Percentiles rank a stretch among this genome's conserved stretches.
Evolutionary conservation across 1,140 invertebrate genomes (phyloP).

Genomic region (Caenorhabditis inopinata): DNA sequence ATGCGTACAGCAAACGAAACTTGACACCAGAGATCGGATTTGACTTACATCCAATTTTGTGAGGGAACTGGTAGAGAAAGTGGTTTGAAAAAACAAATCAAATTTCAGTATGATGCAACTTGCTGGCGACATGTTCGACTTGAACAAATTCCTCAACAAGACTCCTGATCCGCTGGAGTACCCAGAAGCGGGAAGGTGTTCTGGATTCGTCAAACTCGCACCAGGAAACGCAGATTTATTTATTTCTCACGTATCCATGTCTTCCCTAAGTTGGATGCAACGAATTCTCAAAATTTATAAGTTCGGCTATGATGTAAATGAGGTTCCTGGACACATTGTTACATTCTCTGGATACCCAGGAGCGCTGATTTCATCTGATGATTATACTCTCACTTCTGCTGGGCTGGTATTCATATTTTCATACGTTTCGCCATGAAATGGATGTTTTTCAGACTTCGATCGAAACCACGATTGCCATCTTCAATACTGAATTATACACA

Average conservation of each 20-base stretch:
- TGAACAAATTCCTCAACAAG: constrained; percentile 60
- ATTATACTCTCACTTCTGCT: constrained; percentile 77
- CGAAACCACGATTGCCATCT: constrained; percentile 78
- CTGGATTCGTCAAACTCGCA: constrained; percentile 60
- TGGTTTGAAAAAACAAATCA: neutral
- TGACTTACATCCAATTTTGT: constrained; percentile 55
- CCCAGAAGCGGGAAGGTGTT: constrained; percentile 61
- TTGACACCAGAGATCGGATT: constrained; percentile 54
- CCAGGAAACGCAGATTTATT: constrained; percentile 60
- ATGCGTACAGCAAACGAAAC: constrained; percentile 47
- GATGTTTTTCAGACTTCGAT: constrained; percentile 66
- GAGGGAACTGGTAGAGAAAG: neutral
- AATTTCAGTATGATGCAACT: constrained; percentile 62
- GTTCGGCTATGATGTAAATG: constrained; percentile 58
- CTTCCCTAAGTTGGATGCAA: constrained; percentile 64
- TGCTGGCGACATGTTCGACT: constrained; percentile 62
- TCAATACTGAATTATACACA: constrained; percentile 72
- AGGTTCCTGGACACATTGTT: constrained; percentile 72
- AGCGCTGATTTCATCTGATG: constrained; percentile 81
- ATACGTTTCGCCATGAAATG: neutral
- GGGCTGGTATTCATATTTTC: constrained; percentile 70
- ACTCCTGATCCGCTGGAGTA: constrained; percentile 53
- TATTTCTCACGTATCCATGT: constrained; percentile 64
- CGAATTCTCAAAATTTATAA: constrained; percentile 65
- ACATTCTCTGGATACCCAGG: constrained; percentile 86